phyloP scores from a whole-genome alignment of 2,888 invertebrate genomes.

The Plebejus melissa region DNA sequence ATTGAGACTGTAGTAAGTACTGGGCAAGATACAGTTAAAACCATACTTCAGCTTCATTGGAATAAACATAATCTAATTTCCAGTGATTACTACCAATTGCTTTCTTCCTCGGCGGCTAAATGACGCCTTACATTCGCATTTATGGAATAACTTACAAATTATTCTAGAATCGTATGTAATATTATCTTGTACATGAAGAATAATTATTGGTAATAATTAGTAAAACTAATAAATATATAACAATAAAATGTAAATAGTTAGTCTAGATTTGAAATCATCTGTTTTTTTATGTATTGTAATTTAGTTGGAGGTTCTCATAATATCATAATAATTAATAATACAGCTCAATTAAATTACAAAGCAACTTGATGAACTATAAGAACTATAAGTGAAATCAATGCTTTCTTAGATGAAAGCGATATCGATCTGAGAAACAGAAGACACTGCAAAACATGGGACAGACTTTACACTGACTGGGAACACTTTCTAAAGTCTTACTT shows the following conservation, averaged over 20 bases:
- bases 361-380: not conserved
- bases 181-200: no score
- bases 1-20: not conserved
- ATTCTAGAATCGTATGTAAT: not conserved
- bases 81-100: constrained; percentile 20
- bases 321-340: not conserved
- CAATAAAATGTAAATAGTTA: not conserved
- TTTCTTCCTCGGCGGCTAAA: constrained; percentile 21
- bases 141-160: no score
- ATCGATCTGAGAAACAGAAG: constrained; percentile 24
- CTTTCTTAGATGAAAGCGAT: constrained; percentile 25
- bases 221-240: not conserved
- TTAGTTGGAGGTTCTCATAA: not conserved
- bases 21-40: constrained; percentile 8
- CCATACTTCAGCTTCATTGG: not conserved
- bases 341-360: not conserved
- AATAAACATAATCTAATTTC: constrained; percentile 23
- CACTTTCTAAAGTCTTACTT: constrained; percentile 37
- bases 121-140: not conserved
- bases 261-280: not conserved
- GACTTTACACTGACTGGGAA: constrained; percentile 28
- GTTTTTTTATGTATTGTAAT: not conserved
- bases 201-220: not conserved
- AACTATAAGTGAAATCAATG: constrained; percentile 23
- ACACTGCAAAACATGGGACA: constrained; percentile 1